phyloP scores from a whole-genome alignment of 2,797 vertebrate species.

The Cygnus olor region DNA sequence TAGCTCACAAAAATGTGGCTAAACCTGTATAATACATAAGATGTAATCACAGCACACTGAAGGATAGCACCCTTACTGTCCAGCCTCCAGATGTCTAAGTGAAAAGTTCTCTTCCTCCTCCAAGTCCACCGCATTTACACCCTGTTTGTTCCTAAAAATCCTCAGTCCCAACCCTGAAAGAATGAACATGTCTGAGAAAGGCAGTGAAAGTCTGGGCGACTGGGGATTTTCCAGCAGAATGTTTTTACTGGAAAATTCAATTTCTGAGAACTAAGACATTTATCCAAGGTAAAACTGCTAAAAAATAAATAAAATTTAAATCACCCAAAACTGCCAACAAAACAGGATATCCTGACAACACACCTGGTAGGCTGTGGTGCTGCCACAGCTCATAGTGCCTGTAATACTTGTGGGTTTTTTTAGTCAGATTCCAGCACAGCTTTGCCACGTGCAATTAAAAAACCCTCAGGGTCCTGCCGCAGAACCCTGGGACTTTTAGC shows the following conservation, averaged over 20 bases:
- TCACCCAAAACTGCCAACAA: not conserved
- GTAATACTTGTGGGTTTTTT: not conserved
- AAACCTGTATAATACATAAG: slow-evolving; percentile 59
- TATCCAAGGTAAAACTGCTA: not conserved
- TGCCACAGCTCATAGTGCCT: not conserved
- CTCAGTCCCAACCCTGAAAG: not conserved
- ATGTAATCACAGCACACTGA: slow-evolving; percentile 1
- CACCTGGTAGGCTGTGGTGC: not conserved
- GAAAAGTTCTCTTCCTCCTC: not conserved
- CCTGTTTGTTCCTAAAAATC: not conserved
- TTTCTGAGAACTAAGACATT: not conserved
- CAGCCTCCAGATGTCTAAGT: not conserved
- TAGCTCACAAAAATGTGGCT: slow-evolving; percentile 65
- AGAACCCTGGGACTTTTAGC: not conserved
- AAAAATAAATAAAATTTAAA: not conserved
- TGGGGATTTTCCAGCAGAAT: not conserved
- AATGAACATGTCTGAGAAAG: not conserved
- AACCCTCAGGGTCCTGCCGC: not conserved
- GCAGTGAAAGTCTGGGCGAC: not conserved
- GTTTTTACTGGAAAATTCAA: not conserved
- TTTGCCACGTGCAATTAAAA: not conserved
- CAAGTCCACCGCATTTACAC: not conserved
- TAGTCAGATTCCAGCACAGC: not conserved
- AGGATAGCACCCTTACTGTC: slow-evolving; percentile 9
- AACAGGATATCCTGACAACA: not conserved